Base-by-base conservation (phyloP, 2,888 invertebrate genomes). In the Zonitis immaculata region DNA sequence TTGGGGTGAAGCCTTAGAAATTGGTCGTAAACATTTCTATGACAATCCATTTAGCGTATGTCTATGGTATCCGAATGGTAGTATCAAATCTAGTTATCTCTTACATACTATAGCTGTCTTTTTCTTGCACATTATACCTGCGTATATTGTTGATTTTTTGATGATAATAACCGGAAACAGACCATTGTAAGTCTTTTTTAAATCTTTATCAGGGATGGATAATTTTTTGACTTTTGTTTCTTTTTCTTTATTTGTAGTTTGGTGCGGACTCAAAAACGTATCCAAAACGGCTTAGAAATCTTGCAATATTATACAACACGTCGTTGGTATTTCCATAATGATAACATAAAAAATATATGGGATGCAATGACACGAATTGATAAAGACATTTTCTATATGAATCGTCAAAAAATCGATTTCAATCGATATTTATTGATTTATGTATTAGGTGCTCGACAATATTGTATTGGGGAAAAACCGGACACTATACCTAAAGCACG, bases 1-100 rank as follows among this genome's bases (percentile, higher is more conserved):
- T 0, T 98, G 97, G 97, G 89, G 88, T 1, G 81, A 86, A 51
- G 86, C 91, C 39, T 78, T 95, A 56, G 84, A 86, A 51, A 79
- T 83, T 52, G 87, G 84, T 22, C 79, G 80, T 1, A 66, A 78
- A 49, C 80, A 82, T 60, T 79, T 86, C 0, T 79, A 84, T 56
- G 82, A 86, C 64, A 85, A 86, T 64, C 92, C 93, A 0, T 84
- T 90, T 70, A 86, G 88, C 51, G 80, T 87, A 9, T 84, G 87
- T 30, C 79, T 91, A 1, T 89, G 93, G 86, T 89, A 87, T 73
- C 89, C 88, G 0, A 87, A 87, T 6, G 91, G 91, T 0, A 82
- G 84, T 1, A 78, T 86, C 1, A 89, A 89, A 68, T 81, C 82
- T 7, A 88, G 81, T 46, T 83, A 82, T 66, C 67, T 84, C 2